Evolutionary conservation across 2,797 vertebrate genomes (phyloP), one percentile per base, ranked within the genome.

Genomic region (Dryobates pubescens): DNA sequence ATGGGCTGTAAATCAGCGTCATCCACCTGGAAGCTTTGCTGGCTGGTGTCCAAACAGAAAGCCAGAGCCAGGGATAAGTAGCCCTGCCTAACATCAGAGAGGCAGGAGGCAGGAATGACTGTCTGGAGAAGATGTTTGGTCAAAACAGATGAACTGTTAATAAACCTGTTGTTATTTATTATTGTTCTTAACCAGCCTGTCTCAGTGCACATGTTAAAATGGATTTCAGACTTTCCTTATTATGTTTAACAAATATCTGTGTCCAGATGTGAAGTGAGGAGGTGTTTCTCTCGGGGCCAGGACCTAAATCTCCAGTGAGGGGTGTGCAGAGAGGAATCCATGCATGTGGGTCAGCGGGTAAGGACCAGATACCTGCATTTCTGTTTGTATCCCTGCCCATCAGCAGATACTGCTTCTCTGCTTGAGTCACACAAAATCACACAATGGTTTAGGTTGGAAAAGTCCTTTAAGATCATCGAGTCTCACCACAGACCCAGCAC

Each of bases 81-180:
- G 98, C 97, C 94, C 98, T 98, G 73, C 97, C 98, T 78, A 97
- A 97, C 95, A 98, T 98, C 97, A 98, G 98, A 98, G 97, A 98
- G 97, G 94, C 97, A 98, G 96, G 97, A 98, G 94, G 98, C 98
- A 97, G 98, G 98, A 97, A 98, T 98, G 30, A 96, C 97, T 70
- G 98, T 98, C 90, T 98, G 98, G 96, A 98, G 98, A 94, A 97
- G 98, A 68, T 95, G 98, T 90, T 98, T 98, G 96, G 98, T 98
- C 74, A 98, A 98, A 93, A 98, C 59, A 82, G 97, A 98, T 71
- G 89, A 93, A 98, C 98, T 95, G 83, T 90, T 90, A 92, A 92
- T 84, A 82, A 96, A 54, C 77, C 92, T 71, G 71, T 63, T 88
- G 82, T 89, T 96, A 86, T 88, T 90, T 94, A 72, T 88, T 92